Percentiles rank a stretch among this genome's conserved stretches.
Evolutionary conservation across 2,888 invertebrate species (phyloP).

Genomic region (Dorcus parallelipipedus): DNA sequence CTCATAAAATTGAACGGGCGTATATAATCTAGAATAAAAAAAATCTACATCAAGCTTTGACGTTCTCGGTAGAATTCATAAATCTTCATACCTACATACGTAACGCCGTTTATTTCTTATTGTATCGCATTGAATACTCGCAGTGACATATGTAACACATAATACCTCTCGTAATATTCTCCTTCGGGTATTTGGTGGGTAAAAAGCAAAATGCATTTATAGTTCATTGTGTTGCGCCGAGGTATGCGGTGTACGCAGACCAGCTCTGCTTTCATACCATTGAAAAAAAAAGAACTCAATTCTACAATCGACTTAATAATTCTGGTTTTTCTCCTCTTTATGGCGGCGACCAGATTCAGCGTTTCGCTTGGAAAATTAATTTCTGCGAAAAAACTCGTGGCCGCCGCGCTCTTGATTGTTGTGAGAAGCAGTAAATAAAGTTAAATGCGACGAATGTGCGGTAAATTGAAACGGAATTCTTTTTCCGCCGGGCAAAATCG

Average conservation of each 20-base stretch:
- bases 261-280: neutral
- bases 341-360: too few species aligned
- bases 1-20: too few species aligned
- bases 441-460: too few species aligned
- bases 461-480: too few species aligned
- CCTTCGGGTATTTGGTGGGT: neutral
- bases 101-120: neutral
- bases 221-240: neutral
- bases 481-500: too few species aligned
- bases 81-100: neutral
- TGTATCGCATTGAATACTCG: neutral
- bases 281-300: neutral
- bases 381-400: too few species aligned
- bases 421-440: too few species aligned
- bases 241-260: neutral
- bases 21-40: too few species aligned
- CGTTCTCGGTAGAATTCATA: neutral
- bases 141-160: constrained; percentile 2
- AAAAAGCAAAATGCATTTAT: constrained; percentile 2
- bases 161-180: neutral
- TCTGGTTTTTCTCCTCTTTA: neutral
- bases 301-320: neutral
- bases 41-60: too few species aligned
- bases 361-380: too few species aligned
- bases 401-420: too few species aligned